Evolutionary conservation across 1,140 invertebrate genomes (phyloP), one percentile per base, ranked within the genome.

Genomic region (Asbolus verrucosus): DNA sequence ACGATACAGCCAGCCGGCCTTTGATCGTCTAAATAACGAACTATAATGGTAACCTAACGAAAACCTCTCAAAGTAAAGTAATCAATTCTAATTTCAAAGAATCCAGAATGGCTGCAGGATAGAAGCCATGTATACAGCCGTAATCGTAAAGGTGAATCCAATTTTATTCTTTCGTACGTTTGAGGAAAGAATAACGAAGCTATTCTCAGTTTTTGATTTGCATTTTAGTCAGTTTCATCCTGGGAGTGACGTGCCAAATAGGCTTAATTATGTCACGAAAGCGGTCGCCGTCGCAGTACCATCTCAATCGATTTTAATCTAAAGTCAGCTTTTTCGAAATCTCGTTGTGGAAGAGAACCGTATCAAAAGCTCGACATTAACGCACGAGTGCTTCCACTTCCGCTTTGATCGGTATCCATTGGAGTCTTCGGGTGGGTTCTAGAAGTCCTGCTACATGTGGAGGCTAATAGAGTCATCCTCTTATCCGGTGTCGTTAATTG

Each of bases 281-380:
- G 39, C 43, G 18, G 43, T 50, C 43, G 43, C 15, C 43, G 16
- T 21, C 43, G 33, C 33, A 36, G n/a, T 11, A 21, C 18, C 43
- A 50, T 50, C 43, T 50, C 43, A 21, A 50, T 50, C 43, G 43
- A 50, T 50, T 50, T 50, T 50, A 50, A 24, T 54, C 46, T 54
- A 30, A 54, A 54, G 46, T 27, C 46, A 16, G 46, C 46, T 54
- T 54, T 54, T 54, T 54, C 46, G 46, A 54, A 54, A 54, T 54
- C 46, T 18, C 16, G 41, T 18, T 54, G 46, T 14, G 46, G 21
- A 54, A 54, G 14, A 24, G 46, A 46, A 54, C 27, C 46, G 46
- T 54, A 27, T 54, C 46, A 54, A 54, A 54, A 54, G 46, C 46
- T n/a, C 46, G 46, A 54, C 21, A 54, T 54, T 54, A 54, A 54